These are phyloP conservation scores for Glandiceps talaboti DNA, from an alignment of 53 echinoderm and acorn worm species.

Conservation along the genomic window DNA sequence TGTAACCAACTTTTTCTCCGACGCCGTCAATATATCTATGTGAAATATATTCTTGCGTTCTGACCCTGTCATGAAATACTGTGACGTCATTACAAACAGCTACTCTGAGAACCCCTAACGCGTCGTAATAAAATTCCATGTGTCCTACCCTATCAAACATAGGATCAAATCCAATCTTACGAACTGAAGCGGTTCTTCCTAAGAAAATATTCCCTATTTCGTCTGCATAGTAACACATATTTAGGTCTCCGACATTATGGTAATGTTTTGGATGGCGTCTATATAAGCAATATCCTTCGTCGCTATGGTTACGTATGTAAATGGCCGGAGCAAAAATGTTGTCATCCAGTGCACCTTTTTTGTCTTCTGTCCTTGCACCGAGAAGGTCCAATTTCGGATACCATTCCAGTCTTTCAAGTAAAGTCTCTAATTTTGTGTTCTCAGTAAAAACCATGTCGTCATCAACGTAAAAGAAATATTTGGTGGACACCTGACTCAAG, in stretches of 20 bases:
- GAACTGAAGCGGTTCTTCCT: neutral
- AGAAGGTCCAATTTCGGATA: neutral
- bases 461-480: neutral
- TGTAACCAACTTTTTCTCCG: neutral
- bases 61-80: neutral
- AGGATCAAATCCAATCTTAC: neutral
- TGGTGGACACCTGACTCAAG: neutral
- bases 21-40: neutral
- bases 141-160: neutral
- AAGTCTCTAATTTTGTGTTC: neutral
- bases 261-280: neutral
- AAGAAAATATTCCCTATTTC: neutral
- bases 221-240: neutral
- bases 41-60: neutral
- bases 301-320: neutral
- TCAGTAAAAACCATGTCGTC: neutral
- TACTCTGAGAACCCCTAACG: neutral
- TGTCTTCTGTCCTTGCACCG: neutral
- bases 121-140: neutral
- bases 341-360: neutral
- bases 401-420: neutral
- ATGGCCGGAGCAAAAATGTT: neutral
- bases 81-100: neutral
- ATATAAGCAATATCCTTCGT: neutral
- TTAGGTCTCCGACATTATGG: neutral